Conservation (phyloP, 2,888 invertebrate genomes). For the Aricia artaxerxes region DNA sequence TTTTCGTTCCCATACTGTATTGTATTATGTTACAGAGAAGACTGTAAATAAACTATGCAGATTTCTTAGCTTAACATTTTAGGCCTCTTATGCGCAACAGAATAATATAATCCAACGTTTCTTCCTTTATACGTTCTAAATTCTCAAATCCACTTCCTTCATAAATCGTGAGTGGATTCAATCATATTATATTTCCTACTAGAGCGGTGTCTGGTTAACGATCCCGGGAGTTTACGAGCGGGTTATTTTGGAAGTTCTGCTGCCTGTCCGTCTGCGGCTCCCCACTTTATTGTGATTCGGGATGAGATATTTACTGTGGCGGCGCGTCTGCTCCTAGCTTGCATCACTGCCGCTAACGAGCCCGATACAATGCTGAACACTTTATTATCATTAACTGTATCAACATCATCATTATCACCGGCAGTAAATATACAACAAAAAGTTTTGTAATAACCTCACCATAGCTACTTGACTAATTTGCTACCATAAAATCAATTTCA, state of each 20-base stretch:
- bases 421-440: background rate
- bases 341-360: constrained; percentile 16
- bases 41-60: background rate
- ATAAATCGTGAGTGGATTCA: constrained; percentile 20
- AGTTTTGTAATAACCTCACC: too few species aligned
- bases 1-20: background rate
- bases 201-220: constrained; percentile 42
- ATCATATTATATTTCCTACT: constrained; percentile 21
- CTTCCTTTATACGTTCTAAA: background rate
- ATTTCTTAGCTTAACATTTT: background rate
- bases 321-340: constrained; percentile 15
- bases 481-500: too few species aligned
- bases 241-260: constrained; percentile 51
- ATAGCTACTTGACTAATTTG: too few species aligned
- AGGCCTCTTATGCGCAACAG: background rate
- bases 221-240: constrained; percentile 44
- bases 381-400: background rate
- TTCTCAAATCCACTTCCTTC: constrained; percentile 16
- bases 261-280: constrained; percentile 54
- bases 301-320: constrained; percentile 32
- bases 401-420: background rate
- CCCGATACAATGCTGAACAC: background rate
- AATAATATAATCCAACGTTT: background rate
- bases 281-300: constrained; percentile 33
- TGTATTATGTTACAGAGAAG: background rate